Percentiles rank a stretch among this genome's conserved stretches.
phyloP scores from a whole-genome alignment of 2,888 invertebrate species.

The Drosophila setosimentum region DNA sequence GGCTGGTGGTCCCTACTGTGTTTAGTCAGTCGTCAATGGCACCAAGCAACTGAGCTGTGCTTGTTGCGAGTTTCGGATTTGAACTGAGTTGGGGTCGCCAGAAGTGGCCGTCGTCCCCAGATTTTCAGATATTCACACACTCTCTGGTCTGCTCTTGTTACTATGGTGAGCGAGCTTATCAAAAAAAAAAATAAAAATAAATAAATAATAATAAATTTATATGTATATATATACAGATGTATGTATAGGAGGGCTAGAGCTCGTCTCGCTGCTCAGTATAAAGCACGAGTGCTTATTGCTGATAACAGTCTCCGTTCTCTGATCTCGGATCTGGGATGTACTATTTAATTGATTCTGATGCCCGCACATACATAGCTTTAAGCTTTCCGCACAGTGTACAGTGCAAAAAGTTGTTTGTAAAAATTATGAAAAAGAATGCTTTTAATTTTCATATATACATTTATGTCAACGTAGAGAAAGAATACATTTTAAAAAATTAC shows the following conservation, averaged over 20 bases:
- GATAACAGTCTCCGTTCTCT: conserved; percentile 30
- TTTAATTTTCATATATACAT: not conserved
- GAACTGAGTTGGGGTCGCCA: conserved; percentile 60
- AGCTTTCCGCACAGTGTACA: conserved; percentile 13
- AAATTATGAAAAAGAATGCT: not conserved
- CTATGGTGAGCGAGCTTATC: conserved; percentile 51
- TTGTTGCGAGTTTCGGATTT: conserved; percentile 59
- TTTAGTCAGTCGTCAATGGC: conserved; percentile 59
- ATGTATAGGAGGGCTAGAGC: conserved; percentile 7
- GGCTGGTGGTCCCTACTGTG: conserved; percentile 31
- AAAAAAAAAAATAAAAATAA: conserved; percentile 20
- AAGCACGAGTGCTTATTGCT: conserved; percentile 23
- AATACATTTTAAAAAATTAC: not conserved
- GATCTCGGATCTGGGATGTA: conserved; percentile 1
- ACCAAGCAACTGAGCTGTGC: conserved; percentile 61
- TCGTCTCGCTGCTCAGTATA: conserved; percentile 31
- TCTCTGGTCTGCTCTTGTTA: conserved; percentile 29
- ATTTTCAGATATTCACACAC: conserved; percentile 24
- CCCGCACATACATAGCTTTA: conserved; percentile 7
- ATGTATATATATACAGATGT: not conserved
- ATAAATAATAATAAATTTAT: conserved; percentile 6
- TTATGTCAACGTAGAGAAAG: not conserved
- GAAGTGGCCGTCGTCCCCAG: conserved; percentile 36
- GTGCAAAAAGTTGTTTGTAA: not conserved
- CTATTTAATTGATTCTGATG: conserved; percentile 2